A percentile compares a stretch with the other conserved stretches of the same genome.
phyloP scores from a whole-genome alignment of 2,797 vertebrate species.

The Gouania willdenowi region DNA sequence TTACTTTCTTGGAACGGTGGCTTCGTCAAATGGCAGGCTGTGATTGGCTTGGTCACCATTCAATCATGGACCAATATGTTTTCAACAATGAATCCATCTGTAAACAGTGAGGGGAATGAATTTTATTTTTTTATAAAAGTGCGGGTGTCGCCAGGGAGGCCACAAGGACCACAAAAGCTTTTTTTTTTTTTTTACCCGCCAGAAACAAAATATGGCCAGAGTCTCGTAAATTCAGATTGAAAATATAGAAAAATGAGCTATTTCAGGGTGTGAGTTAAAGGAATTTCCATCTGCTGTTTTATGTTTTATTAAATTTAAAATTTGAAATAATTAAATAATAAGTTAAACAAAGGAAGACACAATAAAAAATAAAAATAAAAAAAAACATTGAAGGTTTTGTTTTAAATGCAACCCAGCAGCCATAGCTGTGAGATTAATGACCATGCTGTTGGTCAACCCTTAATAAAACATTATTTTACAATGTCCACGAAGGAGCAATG shows the following conservation, averaged over 20 bases:
- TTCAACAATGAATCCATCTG: too few relatives aligned
- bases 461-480: slow-evolving; percentile 11
- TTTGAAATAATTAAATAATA: too few relatives aligned
- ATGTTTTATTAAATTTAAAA: slow-evolving; percentile 21
- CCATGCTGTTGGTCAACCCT: slow-evolving; percentile 5
- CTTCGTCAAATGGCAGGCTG: too few relatives aligned
- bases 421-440: slow-evolving; percentile 27
- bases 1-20: too few relatives aligned
- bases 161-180: slow-evolving; percentile 86
- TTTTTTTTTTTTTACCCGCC: slow-evolving; percentile 76
- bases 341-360: too few relatives aligned
- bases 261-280: background rate
- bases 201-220: background rate
- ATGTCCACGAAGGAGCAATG: slow-evolving; percentile 4
- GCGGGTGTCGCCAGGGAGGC: slow-evolving; percentile 92
- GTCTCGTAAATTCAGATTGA: background rate
- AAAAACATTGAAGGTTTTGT: slow-evolving; percentile 6
- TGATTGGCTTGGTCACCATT: too few relatives aligned
- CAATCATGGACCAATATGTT: too few relatives aligned
- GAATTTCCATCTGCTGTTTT: background rate
- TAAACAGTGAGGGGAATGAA: too few relatives aligned
- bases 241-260: slow-evolving; percentile 1
- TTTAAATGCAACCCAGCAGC: slow-evolving; percentile 9
- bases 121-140: too few relatives aligned
- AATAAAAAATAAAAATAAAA: slow-evolving; percentile 25